Conservation (phyloP, 2,113 vertebrate species). For the Zonotrichia leucophrys region DNA sequence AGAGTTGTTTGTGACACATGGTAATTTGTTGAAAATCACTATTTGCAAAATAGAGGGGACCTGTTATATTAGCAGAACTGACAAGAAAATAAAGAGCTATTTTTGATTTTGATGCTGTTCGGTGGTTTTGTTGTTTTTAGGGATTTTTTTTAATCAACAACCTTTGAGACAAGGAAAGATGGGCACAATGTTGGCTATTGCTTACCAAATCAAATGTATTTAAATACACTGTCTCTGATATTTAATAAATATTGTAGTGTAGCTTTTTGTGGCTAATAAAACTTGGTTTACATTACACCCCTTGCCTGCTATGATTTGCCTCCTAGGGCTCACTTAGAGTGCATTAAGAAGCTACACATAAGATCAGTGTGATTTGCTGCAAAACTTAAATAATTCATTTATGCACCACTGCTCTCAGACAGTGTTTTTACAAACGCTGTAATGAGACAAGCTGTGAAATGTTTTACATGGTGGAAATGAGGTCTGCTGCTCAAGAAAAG, state of each 20-base stretch:
- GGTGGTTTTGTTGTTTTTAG: not conserved
- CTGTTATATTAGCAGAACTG: conserved; percentile 61
- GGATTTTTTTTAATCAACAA: not conserved
- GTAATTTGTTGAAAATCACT: conserved; percentile 68
- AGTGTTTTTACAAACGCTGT: conserved; percentile 89
- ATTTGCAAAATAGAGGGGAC: conserved; percentile 70
- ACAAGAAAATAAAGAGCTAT: conserved; percentile 62
- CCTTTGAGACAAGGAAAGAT: conserved; percentile 26
- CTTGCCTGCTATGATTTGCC: conserved; percentile 78
- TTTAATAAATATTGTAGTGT: conserved; percentile 81
- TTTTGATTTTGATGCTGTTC: not conserved
- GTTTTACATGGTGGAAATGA: conserved; percentile 72
- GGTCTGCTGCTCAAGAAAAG: conserved; percentile 40
- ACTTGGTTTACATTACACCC: conserved; percentile 85
- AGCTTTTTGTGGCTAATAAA: conserved; percentile 81
- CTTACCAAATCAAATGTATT: conserved; percentile 72
- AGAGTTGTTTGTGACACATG: conserved; percentile 55
- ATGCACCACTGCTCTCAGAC: conserved; percentile 83
- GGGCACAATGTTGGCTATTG: conserved; percentile 44
- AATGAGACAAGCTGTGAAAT: conserved; percentile 90
- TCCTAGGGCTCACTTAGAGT: conserved; percentile 83
- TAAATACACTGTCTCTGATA: conserved; percentile 76
- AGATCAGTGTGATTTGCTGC: conserved; percentile 79
- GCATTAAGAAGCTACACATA: conserved; percentile 79
- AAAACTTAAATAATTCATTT: conserved; percentile 92